Evolutionary conservation across 2,888 invertebrate genomes (phyloP), one percentile per base, ranked within the genome.

Genomic region (Timandra comae): DNA sequence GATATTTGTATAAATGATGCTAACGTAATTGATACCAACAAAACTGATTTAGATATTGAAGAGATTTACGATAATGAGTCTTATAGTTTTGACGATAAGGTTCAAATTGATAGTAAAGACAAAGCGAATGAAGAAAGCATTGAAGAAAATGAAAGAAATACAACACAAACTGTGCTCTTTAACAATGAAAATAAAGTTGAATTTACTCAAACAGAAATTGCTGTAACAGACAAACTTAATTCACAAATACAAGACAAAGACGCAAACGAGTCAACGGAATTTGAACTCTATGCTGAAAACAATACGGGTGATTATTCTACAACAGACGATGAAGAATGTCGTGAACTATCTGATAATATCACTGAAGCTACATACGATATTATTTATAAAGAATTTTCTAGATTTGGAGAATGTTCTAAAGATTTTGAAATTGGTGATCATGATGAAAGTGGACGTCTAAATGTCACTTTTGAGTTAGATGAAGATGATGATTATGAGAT

Each of bases 371-470:
- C 45, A 1, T 43, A 29, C 29, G 46, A 48, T 5, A 48, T 48
- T 19, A 27, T 35, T 19, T 43, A 27, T 29, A 44, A 68, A 66
- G 1, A 63, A 47, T 26, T 51, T 8, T 24, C 20, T 33, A 8
- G 13, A 5, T 29, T 12, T 16, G 16, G 16, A 16, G 6, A 16
- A 8, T 12, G 23, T 12, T 20, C 25, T 16, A 16, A 16, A 6
- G 4, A 16, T 16, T 16, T 16, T 16, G 16, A 16, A 16, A 6
- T 5, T 16, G 16, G 16, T 1, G 16, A 16, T n/a, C n/a, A n/a
- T 3, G 16, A 12, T 6, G 29, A 36, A 21, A 3, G 7, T 23
- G n/a, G n/a, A n/a, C n/a, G n/a, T n/a, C 11, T 21, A 2, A 21
- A 33, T n/a, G 25, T 24, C 24, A 33, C 50, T 16, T 10, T 64